Base-by-base conservation (phyloP, 2,888 invertebrate genomes). In the Drosophila colorata region DNA sequence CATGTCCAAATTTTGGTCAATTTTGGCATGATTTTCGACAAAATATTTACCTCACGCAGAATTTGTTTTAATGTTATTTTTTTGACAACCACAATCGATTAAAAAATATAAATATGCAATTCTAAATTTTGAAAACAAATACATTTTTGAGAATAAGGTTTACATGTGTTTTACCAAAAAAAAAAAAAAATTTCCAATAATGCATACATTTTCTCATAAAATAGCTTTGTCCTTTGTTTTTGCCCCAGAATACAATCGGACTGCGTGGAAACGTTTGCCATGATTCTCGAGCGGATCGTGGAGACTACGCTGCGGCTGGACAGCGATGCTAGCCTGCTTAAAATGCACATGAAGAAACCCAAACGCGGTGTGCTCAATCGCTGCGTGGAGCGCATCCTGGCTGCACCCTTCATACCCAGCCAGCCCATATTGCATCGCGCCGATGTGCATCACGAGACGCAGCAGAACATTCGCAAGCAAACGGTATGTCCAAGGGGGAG, bases 231-330 rank as follows among this genome's bases (percentile, higher is more conserved):
- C 6, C 6, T 25, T 8, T 8, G 8, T 28, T 28, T 37, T 9
- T 3, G 3, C 9, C 13, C 35, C 4, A 91, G 92, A 71, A 87
- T 92, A 25, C 92, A 92, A 79, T 91, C 92, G 20, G 91, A 92
- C 67, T 76, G 78, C 58, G 79, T 92, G 56, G 90, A 91, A 74
- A 82, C 90, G n/a, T 87, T 92, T 59, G 88, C 90, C 20, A 70
- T 91, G 70, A 84, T 92, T 28, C 47, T 92, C 63, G 92, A 92
- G 66, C 85, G 90, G 9, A 78, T 92, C 53, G 80, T 89, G 56
- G 71, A 84, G 49, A 78, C 72, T 13, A 82, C 87, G 0, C 46
- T 78, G 38, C 65, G 74, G 28, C 35, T 76, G 49, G 78, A 80
- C 44, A 61, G 59, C 41, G 64, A 65, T 0, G 58, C 73, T 14